These are phyloP conservation scores for Sinocyclocheilus rhinocerous DNA, from an alignment of 2,113 vertebrate species.

Conservation along the genomic window DNA sequence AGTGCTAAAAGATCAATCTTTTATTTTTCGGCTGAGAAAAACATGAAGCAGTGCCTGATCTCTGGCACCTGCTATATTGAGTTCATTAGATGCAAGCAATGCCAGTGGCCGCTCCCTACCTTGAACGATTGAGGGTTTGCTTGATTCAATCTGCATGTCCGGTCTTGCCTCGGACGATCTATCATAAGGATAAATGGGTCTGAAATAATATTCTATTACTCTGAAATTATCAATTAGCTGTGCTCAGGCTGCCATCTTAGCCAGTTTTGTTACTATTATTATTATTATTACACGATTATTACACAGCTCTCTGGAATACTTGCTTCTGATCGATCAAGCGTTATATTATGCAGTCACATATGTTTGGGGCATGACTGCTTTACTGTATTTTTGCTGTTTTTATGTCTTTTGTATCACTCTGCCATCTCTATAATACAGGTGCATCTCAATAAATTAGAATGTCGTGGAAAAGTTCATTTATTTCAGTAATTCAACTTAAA, in stretches of 20 bases:
- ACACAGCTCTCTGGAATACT: slow-evolving; percentile 4
- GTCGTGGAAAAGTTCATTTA: too few species aligned
- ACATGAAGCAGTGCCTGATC: slow-evolving; percentile 23
- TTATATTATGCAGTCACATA: background rate
- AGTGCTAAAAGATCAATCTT: slow-evolving; percentile 11
- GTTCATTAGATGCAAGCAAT: background rate
- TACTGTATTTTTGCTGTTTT: too few species aligned
- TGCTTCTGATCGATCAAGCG: background rate
- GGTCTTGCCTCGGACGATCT: background rate
- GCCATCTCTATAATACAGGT: too few species aligned
- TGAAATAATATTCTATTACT: slow-evolving; percentile 30
- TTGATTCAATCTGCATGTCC: slow-evolving; percentile 22
- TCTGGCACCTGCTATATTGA: slow-evolving; percentile 15
- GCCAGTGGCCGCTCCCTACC: background rate
- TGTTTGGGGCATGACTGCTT: too few species aligned
- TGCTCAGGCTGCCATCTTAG: slow-evolving; percentile 3
- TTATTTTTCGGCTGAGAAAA: slow-evolving; percentile 36
- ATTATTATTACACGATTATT: background rate
- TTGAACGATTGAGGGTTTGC: slow-evolving; percentile 11
- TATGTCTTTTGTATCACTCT: too few species aligned
- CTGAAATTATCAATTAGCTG: slow-evolving; percentile 39
- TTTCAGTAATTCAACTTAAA: too few species aligned
- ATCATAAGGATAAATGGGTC: slow-evolving; percentile 27
- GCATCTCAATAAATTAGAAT: too few species aligned
- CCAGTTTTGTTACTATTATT: background rate